These are phyloP conservation scores for Epinephelus fuscoguttatus DNA, from an alignment of 2,113 vertebrate species.

Conservation along the genomic window DNA sequence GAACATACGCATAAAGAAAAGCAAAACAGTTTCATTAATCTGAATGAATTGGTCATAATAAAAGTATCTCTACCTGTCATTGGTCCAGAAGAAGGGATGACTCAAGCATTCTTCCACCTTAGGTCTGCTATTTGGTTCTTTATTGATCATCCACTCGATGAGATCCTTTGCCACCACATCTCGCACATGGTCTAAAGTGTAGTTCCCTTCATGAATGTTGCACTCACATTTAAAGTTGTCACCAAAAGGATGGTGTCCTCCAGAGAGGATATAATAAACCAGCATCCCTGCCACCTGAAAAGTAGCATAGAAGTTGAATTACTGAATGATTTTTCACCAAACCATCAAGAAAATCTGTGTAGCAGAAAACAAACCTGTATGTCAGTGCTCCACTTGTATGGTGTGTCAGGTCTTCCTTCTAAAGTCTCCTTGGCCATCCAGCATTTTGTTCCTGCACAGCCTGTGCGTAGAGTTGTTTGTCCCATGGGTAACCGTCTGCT, in stretches of 20 bases:
- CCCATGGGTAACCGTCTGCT: constrained; percentile 62
- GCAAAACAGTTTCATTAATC: background rate
- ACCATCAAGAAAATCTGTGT: background rate
- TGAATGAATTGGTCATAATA: background rate
- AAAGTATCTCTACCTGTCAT: constrained; percentile 41
- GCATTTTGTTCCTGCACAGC: constrained; percentile 69
- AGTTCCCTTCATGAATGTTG: constrained; percentile 65
- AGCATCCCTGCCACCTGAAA: constrained; percentile 83
- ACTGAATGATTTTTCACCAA: fast-evolving
- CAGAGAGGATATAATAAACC: constrained; percentile 78
- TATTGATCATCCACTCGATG: constrained; percentile 72
- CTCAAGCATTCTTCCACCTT: constrained; percentile 65
- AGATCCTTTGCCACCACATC: constrained; percentile 76
- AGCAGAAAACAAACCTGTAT: constrained; percentile 68
- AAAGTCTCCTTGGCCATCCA: constrained; percentile 80
- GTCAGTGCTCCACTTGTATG: constrained; percentile 75
- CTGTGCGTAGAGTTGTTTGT: constrained; percentile 65
- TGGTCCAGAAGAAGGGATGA: constrained; percentile 79
- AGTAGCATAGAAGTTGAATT: background rate
- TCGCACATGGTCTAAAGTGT: constrained; percentile 69
- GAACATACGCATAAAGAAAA: background rate
- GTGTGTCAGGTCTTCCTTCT: background rate
- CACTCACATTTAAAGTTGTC: constrained; percentile 34
- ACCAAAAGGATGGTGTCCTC: constrained; percentile 79
- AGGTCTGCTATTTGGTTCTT: constrained; percentile 63